A percentile compares a stretch with the other conserved stretches of the same genome.
Conservation (phyloP, 2,113 vertebrate species). For the Myrmophylax atrothorax region DNA sequence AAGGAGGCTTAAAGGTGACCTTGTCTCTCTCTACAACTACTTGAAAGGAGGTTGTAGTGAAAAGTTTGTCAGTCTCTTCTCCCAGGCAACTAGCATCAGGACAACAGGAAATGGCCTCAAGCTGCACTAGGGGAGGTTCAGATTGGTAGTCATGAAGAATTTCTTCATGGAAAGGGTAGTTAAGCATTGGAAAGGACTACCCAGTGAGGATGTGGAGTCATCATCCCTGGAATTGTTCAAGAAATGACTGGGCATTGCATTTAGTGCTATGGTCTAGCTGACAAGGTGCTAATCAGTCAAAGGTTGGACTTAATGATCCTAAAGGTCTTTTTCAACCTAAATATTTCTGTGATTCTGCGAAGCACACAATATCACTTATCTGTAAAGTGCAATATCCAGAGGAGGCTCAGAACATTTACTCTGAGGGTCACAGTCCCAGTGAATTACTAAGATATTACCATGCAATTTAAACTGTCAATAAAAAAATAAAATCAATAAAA, state of each 20-base stretch:
- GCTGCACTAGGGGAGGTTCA: background rate
- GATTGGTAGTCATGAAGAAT: background rate
- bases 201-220: background rate
- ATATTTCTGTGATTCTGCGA: background rate
- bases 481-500: background rate
- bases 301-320: background rate
- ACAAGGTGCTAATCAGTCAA: background rate
- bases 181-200: background rate
- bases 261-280: background rate
- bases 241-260: background rate
- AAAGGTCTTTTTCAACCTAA: background rate
- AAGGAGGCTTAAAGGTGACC: background rate
- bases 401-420: background rate
- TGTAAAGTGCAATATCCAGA: background rate
- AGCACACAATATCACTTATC: background rate
- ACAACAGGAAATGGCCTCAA: background rate
- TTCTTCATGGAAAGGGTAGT: background rate
- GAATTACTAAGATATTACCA: background rate
- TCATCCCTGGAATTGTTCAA: background rate
- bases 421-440: background rate
- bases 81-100: rapidly evolving
- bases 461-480: background rate
- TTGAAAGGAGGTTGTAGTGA: background rate
- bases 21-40: background rate
- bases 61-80: background rate